phyloP scores from a whole-genome alignment of 2,888 invertebrate species.

The Autographa pulchrina region DNA sequence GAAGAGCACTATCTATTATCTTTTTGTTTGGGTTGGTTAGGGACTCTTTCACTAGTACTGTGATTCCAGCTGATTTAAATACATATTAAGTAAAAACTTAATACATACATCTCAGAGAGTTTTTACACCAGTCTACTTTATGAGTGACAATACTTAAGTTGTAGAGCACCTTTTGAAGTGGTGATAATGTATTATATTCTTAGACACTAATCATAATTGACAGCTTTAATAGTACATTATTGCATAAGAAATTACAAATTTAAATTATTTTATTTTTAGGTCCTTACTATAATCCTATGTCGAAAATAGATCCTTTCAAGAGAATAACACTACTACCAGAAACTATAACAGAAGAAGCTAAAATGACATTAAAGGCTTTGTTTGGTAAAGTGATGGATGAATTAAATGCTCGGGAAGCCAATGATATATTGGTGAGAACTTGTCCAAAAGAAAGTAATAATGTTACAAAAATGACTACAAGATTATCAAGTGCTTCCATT shows the following conservation, averaged over 20 bases:
- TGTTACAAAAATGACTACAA: constrained; percentile 81
- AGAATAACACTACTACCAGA: constrained; percentile 94
- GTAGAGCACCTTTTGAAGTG: too few species aligned
- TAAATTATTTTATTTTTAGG: constrained; percentile 65
- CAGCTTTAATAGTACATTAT: not conserved
- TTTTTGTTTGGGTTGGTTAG: too few species aligned
- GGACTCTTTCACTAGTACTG: too few species aligned
- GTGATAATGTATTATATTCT: not conserved
- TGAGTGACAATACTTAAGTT: too few species aligned
- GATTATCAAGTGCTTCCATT: constrained; percentile 77
- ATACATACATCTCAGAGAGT: too few species aligned
- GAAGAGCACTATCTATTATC: too few species aligned
- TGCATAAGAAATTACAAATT: constrained; percentile 14
- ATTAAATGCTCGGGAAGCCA: constrained; percentile 93
- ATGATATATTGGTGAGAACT: constrained; percentile 94
- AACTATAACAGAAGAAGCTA: constrained; percentile 91
- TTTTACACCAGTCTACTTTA: too few species aligned
- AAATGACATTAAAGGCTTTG: constrained; percentile 90
- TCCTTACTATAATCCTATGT: constrained; percentile 90
- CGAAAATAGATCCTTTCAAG: constrained; percentile 91
- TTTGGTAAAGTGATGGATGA: constrained; percentile 92
- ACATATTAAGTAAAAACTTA: too few species aligned
- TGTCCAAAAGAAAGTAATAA: constrained; percentile 90
- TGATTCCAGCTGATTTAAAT: too few species aligned
- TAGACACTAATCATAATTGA: not conserved